These are phyloP conservation scores for Heloderma charlesbogerti DNA, from an alignment of 2,113 vertebrate species.

Conservation along the genomic window DNA sequence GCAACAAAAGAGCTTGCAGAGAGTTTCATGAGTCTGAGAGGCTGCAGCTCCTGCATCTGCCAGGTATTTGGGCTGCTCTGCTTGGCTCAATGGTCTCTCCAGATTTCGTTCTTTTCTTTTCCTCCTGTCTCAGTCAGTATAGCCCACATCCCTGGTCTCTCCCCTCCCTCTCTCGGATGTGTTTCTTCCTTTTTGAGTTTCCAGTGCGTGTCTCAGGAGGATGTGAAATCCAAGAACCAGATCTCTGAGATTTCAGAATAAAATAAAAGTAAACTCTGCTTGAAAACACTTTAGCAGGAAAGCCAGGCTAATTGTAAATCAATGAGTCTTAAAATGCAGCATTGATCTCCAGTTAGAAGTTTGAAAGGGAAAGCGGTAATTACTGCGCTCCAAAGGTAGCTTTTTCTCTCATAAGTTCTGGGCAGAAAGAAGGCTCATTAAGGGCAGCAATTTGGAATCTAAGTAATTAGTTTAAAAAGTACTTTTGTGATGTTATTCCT, in stretches of 20 bases:
- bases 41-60: background rate
- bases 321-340: conserved; percentile 93
- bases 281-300: conserved; percentile 85
- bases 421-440: conserved; percentile 83
- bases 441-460: conserved; percentile 78
- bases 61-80: background rate
- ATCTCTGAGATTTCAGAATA: conserved; percentile 85
- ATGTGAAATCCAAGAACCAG: conserved; percentile 78
- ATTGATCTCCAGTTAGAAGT: conserved; percentile 93
- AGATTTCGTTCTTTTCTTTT: background rate
- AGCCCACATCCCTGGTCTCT: background rate
- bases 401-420: conserved; percentile 82
- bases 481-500: conserved; percentile 84
- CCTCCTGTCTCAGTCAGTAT: conserved; percentile 22
- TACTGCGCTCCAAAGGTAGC: conserved; percentile 83
- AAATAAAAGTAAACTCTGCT: conserved; percentile 89
- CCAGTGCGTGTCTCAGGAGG: conserved; percentile 72
- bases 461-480: conserved; percentile 86
- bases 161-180: conserved; percentile 4
- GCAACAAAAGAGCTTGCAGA: conserved; percentile 56
- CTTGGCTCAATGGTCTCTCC: background rate
- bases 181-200: conserved; percentile 55
- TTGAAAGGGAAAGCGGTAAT: conserved; percentile 86
- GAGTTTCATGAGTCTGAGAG: conserved; percentile 16
- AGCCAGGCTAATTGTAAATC: conserved; percentile 93